These are phyloP conservation scores for Natator depressus DNA, from an alignment of 2,113 vertebrate species.

Conservation along the genomic window DNA sequence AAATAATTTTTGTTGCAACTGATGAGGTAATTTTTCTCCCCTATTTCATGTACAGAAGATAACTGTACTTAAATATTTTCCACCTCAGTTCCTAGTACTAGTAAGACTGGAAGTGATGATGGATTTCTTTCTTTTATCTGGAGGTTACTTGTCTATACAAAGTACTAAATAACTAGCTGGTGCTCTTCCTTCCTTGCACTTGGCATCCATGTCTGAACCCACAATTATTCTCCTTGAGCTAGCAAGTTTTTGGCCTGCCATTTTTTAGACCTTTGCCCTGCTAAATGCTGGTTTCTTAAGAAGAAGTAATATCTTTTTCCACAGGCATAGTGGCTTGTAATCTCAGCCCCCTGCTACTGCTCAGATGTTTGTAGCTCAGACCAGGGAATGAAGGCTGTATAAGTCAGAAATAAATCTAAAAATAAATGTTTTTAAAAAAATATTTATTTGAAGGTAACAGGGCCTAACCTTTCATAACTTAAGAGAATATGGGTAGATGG, in stretches of 20 bases:
- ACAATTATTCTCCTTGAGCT: not conserved
- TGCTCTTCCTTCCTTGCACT: not conserved
- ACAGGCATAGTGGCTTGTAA: not conserved
- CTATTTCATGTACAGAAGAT: not conserved
- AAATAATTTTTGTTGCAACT: not conserved
- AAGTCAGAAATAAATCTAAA: not conserved
- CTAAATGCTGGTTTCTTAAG: not conserved
- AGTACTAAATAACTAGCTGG: not conserved
- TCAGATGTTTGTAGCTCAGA: not conserved
- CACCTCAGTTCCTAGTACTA: not conserved
- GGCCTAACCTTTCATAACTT: not conserved
- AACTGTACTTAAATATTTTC: not conserved
- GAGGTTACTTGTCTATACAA: not conserved
- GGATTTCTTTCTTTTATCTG: not conserved
- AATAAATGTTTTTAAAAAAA: not conserved
- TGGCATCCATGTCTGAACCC: not conserved
- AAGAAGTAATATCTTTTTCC: not conserved
- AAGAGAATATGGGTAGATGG: not conserved
- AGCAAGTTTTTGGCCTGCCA: not conserved
- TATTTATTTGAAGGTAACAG: not conserved
- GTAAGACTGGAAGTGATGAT: not conserved
- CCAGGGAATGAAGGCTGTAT: not conserved
- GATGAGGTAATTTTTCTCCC: not conserved
- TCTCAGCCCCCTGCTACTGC: not conserved
- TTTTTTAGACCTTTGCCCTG: not conserved